Conservation (phyloP, 2,888 invertebrate species). For the Copidosoma aretas region DNA sequence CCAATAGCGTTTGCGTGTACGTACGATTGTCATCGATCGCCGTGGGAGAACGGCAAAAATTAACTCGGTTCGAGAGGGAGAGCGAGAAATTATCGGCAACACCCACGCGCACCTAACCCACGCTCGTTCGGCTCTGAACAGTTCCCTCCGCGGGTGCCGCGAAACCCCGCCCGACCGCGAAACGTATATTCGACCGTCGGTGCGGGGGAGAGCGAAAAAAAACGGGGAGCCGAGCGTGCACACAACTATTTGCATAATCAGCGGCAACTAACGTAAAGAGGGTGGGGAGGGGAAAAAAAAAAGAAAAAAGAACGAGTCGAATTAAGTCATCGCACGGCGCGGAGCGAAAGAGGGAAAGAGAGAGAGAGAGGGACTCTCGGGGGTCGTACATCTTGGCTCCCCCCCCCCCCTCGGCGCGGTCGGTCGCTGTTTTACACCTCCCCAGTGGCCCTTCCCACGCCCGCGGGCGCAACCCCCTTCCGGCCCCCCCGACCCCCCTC, state of each 20-base stretch:
- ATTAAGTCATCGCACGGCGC: constrained; percentile 34
- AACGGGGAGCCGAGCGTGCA: not conserved
- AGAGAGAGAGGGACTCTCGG: constrained; percentile 18
- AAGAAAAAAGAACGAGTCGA: constrained; percentile 1
- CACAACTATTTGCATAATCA: constrained; percentile 30
- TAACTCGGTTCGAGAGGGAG: not conserved
- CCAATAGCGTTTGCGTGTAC: not conserved
- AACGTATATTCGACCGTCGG: not conserved
- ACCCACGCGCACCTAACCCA: not conserved
- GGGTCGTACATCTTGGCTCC: constrained; percentile 19
- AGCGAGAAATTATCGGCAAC: not conserved
- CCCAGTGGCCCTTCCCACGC: constrained; percentile 37
- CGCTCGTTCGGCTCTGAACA: not conserved
- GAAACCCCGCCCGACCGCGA: constrained; percentile 1
- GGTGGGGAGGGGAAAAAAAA: not conserved
- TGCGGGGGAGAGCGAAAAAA: not conserved
- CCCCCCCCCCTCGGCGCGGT: not conserved
- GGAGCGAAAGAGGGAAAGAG: not conserved
- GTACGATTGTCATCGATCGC: constrained; percentile 16
- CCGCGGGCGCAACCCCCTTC: constrained; percentile 32
- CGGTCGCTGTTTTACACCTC: constrained; percentile 21
- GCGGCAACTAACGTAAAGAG: constrained; percentile 4
- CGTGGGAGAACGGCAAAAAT: constrained; percentile 13
- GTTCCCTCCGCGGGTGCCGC: not conserved
- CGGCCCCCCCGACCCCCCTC: constrained; percentile 6